Conservation (phyloP, 2,797 vertebrate species). For the Pygocentrus nattereri region DNA sequence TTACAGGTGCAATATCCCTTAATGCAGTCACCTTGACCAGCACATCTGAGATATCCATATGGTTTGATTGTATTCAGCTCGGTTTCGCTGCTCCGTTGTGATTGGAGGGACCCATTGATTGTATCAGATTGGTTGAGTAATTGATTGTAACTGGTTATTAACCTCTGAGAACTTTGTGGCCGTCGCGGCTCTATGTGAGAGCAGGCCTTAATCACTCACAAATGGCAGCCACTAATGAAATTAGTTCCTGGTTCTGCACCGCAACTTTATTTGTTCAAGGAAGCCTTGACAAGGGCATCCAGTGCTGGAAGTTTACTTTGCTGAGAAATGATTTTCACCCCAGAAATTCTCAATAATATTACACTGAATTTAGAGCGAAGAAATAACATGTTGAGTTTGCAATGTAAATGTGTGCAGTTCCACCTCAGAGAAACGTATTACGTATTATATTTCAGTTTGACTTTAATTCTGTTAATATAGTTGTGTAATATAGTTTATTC, state of each 20-base stretch:
- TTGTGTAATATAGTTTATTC: no score
- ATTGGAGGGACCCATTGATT: slow-evolving; percentile 78
- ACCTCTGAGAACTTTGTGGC: slow-evolving; percentile 80
- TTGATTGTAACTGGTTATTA: slow-evolving; percentile 88
- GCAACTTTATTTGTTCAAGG: slow-evolving; percentile 83
- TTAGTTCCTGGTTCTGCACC: slow-evolving; percentile 83
- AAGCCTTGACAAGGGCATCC: slow-evolving; percentile 80
- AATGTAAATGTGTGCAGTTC: no score
- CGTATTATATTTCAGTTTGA: no score
- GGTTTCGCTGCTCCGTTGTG: slow-evolving; percentile 64
- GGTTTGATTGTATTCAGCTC: slow-evolving; percentile 45
- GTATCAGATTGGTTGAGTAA: slow-evolving; percentile 81
- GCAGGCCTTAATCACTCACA: slow-evolving; percentile 83
- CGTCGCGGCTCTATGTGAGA: slow-evolving; percentile 68
- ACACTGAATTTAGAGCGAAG: neutral
- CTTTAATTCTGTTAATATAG: no score
- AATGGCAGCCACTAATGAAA: slow-evolving; percentile 84
- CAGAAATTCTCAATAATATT: neutral
- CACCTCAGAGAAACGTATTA: no score
- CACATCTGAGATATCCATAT: slow-evolving; percentile 24
- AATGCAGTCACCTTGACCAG: slow-evolving; percentile 32
- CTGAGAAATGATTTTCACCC: slow-evolving; percentile 31
- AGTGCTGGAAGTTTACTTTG: slow-evolving; percentile 70
- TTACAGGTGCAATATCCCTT: slow-evolving; percentile 18
- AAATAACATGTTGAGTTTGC: no score